Conservation (phyloP, 1,140 invertebrate genomes). For the Pseudoatta argentina region DNA sequence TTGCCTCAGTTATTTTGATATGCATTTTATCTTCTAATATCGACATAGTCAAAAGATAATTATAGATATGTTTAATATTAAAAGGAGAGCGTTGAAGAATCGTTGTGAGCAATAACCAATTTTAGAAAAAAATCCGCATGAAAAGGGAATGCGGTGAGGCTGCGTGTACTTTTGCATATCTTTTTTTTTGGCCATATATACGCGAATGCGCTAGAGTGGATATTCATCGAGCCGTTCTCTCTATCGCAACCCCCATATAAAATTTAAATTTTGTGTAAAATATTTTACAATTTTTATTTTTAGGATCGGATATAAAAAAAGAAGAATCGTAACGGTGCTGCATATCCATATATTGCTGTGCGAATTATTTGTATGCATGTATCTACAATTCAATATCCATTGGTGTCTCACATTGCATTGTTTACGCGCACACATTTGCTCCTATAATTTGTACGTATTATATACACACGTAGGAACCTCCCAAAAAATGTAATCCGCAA, state of each 20-base stretch:
- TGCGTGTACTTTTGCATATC: background rate
- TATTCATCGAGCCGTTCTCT: constrained; percentile 43
- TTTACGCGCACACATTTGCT: background rate
- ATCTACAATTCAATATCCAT: constrained; percentile 51
- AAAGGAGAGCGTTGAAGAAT: background rate
- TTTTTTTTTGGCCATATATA: constrained; percentile 6
- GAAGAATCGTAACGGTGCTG: background rate
- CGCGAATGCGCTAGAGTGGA: constrained; percentile 29
- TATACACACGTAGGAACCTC: no score
- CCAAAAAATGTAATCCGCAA: background rate
- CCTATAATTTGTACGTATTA: background rate
- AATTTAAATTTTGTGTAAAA: constrained; percentile 60
- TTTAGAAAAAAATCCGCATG: background rate
- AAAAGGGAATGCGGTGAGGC: background rate
- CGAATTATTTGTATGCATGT: constrained; percentile 53
- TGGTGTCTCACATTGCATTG: background rate
- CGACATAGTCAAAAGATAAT: background rate
- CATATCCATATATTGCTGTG: constrained; percentile 29
- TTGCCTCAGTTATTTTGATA: background rate
- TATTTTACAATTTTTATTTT: constrained; percentile 60
- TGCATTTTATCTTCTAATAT: background rate
- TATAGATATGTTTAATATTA: background rate
- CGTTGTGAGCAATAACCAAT: background rate
- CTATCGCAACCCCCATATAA: constrained; percentile 30
- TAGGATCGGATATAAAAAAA: constrained; percentile 32